phyloP scores from a whole-genome alignment of 2,797 vertebrate species.

The Tadarida brasiliensis region DNA sequence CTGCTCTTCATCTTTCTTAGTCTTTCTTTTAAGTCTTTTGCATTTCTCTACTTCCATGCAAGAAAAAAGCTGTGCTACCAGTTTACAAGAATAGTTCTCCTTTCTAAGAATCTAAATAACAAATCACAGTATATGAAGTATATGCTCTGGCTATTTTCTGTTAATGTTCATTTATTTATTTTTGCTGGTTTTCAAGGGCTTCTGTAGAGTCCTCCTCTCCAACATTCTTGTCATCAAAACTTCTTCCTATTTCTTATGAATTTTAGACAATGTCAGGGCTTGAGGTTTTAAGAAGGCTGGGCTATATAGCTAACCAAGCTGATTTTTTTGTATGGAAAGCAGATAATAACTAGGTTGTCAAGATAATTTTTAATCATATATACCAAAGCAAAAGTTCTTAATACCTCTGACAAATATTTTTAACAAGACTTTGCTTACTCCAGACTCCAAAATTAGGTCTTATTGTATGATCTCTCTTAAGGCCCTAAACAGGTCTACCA shows the following conservation, averaged over 20 bases:
- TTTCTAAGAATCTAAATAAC: not conserved
- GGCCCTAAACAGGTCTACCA: not conserved
- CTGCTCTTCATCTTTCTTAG: not conserved
- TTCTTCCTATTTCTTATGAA: not conserved
- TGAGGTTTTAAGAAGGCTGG: not conserved
- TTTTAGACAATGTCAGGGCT: not conserved
- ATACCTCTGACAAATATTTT: not conserved
- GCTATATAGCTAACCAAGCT: not conserved
- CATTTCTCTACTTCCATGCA: not conserved
- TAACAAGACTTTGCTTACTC: constrained; percentile 28
- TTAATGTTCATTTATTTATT: constrained; percentile 1
- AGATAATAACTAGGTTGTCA: not conserved
- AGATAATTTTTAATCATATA: constrained; percentile 13
- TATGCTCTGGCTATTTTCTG: not conserved
- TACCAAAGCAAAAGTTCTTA: constrained; percentile 12
- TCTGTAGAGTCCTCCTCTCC: not conserved
- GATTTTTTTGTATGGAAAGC: constrained; percentile 11
- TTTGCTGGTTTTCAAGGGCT: not conserved
- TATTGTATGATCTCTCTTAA: constrained; percentile 17
- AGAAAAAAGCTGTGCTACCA: not conserved
- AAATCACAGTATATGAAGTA: not conserved
- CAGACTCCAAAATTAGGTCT: not conserved
- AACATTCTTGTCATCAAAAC: not conserved
- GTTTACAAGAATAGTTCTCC: not conserved
- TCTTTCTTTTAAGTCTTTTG: not conserved